Evolutionary conservation across 2,113 vertebrate genomes (phyloP).

Genomic region (Poecile atricapillus): DNA sequence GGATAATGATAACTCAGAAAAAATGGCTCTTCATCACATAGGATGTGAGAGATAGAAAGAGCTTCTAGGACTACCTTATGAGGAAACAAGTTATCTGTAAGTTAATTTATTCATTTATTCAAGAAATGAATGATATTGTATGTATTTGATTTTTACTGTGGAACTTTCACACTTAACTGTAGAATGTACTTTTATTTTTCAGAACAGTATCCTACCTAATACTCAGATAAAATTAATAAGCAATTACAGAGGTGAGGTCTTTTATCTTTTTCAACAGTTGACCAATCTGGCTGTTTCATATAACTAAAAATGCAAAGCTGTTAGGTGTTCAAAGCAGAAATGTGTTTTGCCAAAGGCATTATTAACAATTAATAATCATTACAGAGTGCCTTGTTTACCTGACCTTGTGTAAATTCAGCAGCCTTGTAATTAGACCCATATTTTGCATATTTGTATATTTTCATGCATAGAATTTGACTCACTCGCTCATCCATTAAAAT

Average conservation of each 20-base stretch:
- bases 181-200: not conserved
- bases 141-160: not conserved
- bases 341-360: slow-evolving; percentile 79
- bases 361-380: slow-evolving; percentile 91
- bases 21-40: not conserved
- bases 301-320: slow-evolving; percentile 62
- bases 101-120: not conserved
- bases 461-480: slow-evolving; percentile 77
- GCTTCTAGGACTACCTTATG: not conserved
- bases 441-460: slow-evolving; percentile 83
- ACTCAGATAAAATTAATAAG: slow-evolving; percentile 40
- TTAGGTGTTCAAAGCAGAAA: slow-evolving; percentile 74
- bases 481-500: slow-evolving; percentile 86
- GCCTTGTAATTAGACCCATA: slow-evolving; percentile 83
- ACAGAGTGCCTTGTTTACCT: slow-evolving; percentile 84
- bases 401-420: slow-evolving; percentile 83
- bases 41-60: not conserved
- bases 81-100: not conserved
- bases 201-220: slow-evolving; percentile 13
- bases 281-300: slow-evolving; percentile 56
- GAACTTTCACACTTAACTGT: not conserved
- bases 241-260: slow-evolving; percentile 30
- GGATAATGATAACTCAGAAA: not conserved
- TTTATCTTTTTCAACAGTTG: slow-evolving; percentile 38
- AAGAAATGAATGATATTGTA: not conserved